Evolutionary conservation across 2,797 vertebrate species (phyloP), one percentile per base, ranked within the genome.

Genomic region (Takifugu rubripes): DNA sequence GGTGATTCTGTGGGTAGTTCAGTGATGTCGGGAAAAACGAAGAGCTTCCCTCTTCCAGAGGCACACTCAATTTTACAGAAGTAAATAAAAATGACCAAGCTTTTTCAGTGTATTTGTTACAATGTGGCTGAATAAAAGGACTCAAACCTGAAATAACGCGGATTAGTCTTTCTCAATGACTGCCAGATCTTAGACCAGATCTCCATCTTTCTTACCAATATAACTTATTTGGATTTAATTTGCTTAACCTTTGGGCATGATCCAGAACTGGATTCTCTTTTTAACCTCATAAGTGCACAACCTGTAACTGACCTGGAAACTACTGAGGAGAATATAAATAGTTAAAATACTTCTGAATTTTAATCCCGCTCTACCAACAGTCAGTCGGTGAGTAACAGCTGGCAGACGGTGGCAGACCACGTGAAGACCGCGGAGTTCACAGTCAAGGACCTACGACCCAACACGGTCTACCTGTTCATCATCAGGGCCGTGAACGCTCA

Each of bases 401-500:
- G 95, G 95, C 94, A 96, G 71, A 98, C 96, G 0, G 93, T 95
- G 71, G 95, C 94, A 17, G 95, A 96, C 73, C 94, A 95, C 0
- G 92, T 96, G 61, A 96, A 93, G 90, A 92, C 84, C 49, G 94
- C 91, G 0, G 89, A 92, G 56, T 93, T 88, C 64, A 93, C 93
- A 0, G 93, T 96, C 31, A 88, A 87, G 57, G 95, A 94, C 64
- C 84, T 98, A 24, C 87, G 96, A 46, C 94, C 96, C 62, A 98
- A 98, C 71, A 98, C 96, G 0, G 94, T 98, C 76, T 98, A 98
- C 88, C 87, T 98, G 64, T 98, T 98, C 81, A 96, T 96, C 91
- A 93, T 97, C 83, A 92, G 96, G 83, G 93, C 95, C 0, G 94
- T 94, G 80, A 96, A 95, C 66, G 72, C 90, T 0, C 95, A 96